phyloP scores from a whole-genome alignment of 2,888 invertebrate genomes.

The Dicyrtoma fusca region DNA sequence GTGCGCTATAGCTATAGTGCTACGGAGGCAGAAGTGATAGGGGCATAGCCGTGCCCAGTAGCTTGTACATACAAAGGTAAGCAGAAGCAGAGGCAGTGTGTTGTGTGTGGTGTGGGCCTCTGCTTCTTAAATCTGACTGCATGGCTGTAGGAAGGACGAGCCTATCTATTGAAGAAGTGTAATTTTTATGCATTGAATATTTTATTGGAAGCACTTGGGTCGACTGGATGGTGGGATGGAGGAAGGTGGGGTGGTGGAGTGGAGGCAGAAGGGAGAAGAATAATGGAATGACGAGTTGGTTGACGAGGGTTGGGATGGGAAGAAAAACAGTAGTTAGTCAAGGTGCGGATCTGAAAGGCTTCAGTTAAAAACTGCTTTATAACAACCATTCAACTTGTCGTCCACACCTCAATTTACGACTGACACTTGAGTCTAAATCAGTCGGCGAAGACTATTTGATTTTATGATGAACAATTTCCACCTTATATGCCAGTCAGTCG shows the following conservation, averaged over 20 bases:
- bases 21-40: too few species aligned
- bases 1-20: too few species aligned
- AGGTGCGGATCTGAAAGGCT: constrained; percentile 27
- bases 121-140: not conserved
- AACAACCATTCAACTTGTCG: constrained; percentile 31
- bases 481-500: constrained; percentile 16
- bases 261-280: not conserved
- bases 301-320: constrained; percentile 17
- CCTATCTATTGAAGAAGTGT: too few species aligned
- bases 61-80: too few species aligned
- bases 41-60: too few species aligned
- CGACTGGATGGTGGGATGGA: not conserved
- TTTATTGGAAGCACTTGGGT: too few species aligned
- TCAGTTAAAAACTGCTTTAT: constrained; percentile 20
- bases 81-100: too few species aligned
- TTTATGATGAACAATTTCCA: constrained; percentile 27
- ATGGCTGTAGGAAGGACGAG: not conserved
- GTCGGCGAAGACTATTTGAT: constrained; percentile 19
- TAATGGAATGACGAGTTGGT: constrained; percentile 1
- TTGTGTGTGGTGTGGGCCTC: too few species aligned
- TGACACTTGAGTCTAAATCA: constrained; percentile 28
- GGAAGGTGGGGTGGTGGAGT: not conserved
- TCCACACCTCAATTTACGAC: constrained; percentile 40
- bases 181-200: too few species aligned
- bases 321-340: constrained; percentile 31